Evolutionary conservation across 2,113 vertebrate species (phyloP), one percentile per base, ranked within the genome.

Genomic region (Amphiprion percula): DNA sequence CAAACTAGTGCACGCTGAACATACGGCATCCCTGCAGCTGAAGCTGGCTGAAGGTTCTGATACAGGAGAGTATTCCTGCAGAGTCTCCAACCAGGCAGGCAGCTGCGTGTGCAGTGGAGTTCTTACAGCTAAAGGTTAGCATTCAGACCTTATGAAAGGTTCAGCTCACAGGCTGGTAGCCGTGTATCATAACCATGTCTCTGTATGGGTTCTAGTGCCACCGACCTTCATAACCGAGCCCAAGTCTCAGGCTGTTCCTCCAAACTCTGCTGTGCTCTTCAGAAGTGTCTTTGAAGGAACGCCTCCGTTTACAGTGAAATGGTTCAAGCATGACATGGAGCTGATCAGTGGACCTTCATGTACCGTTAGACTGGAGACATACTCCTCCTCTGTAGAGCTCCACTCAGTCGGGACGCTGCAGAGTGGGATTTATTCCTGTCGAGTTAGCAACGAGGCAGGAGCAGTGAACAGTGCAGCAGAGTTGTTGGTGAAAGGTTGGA

Each of bases 81-180:
- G 86, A 74, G 94, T 97, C 28, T 94, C 90, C 68, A 99, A 99
- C 30, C 74, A 95, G 83, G 96, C 96, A 5, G 97, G 97, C 75
- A 96, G 86, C 0, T 93, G 96, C 77, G 95, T 96, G 64, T 97
- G 96, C 92, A 97, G 96, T 21, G 95, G 94, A 39, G 93, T 95
- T 83, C 91, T 99, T 72, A 97, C 95, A 73, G 97, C 98, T 58
- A 98, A 97, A 98, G 97, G 97, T 98, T 95, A 94, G 96, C 76
- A 26, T 53, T 17, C 41, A 23, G 8, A 30, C 23, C 23, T 74
- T 0, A 4, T 73, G 23, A 68, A 1, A 26, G 1, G 1, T 7
- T 33, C 0, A 26, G 2, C 28, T 49, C 1, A 10, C 0, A 6
- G 21, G 33, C 37, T 63, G 16, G 14, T 47, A 2, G 26, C 26